Evolutionary conservation across 2,113 vertebrate species (phyloP).

Genomic region (Cynoglossus semilaevis): DNA sequence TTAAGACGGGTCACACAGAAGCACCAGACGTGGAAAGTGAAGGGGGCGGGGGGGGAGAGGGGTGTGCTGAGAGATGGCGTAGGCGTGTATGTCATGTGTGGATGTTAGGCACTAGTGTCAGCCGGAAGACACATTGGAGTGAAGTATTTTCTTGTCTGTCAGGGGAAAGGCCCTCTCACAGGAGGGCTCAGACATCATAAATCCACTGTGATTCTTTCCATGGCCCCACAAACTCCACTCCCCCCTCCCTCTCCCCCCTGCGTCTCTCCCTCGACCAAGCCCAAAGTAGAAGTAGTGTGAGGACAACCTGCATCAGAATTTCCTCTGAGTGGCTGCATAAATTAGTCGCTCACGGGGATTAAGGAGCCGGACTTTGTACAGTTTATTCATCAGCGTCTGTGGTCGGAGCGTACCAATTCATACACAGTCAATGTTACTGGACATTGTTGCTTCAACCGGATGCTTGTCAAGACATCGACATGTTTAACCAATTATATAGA

Average conservation of each 20-base stretch:
- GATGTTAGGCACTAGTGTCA: conserved; percentile 50
- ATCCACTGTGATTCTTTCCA: conserved; percentile 70
- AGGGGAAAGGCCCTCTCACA: conserved; percentile 63
- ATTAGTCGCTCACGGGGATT: conserved; percentile 40
- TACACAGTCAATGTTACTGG: too few species aligned
- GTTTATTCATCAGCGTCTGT: conserved; percentile 39
- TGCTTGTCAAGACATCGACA: too few species aligned
- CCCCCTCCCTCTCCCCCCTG: conserved; percentile 11
- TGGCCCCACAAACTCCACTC: conserved; percentile 16
- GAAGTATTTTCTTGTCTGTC: conserved; percentile 66
- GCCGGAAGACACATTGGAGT: conserved; percentile 57
- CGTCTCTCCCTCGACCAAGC: conserved; percentile 8
- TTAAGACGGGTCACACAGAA: conserved; percentile 34
- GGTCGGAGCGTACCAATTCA: conserved; percentile 24
- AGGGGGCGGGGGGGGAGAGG: conserved; percentile 1
- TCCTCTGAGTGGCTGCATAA: conserved; percentile 39
- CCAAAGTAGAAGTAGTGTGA: conserved; percentile 33
- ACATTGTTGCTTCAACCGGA: too few species aligned
- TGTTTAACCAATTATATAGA: too few species aligned
- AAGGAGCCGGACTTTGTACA: conserved; percentile 44
- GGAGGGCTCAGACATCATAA: conserved; percentile 68
- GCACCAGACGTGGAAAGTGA: conserved; percentile 36
- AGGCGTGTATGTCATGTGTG: conserved; percentile 41
- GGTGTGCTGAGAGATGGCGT: conserved; percentile 8
- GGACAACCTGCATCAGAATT: conserved; percentile 64